phyloP scores from a whole-genome alignment of 2,888 invertebrate species.

The Drosophila fulvimacula region DNA sequence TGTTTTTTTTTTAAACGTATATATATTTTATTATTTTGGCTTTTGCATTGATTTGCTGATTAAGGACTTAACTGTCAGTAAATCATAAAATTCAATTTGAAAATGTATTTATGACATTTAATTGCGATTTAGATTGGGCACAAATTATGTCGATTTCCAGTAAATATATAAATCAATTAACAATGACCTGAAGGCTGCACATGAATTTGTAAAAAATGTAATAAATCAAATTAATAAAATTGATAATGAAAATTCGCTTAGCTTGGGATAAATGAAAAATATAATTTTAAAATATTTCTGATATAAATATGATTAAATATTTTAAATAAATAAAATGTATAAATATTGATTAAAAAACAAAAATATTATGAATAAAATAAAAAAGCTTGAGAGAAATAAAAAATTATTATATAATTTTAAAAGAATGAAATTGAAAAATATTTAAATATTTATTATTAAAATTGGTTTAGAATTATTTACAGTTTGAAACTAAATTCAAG shows the following conservation, averaged over 20 bases:
- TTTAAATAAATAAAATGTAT: no score
- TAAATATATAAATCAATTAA: neutral
- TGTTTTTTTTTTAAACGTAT: neutral
- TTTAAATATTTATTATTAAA: no score
- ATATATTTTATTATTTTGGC: constrained; percentile 11
- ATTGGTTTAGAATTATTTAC: no score
- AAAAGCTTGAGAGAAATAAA: no score
- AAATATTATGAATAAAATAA: no score
- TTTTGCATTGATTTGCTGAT: constrained; percentile 39
- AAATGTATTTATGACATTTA: constrained; percentile 25
- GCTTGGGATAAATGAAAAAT: neutral
- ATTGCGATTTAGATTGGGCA: neutral
- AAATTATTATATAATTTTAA: no score
- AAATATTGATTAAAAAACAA: no score
- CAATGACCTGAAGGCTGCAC: neutral
- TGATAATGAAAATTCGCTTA: no score
- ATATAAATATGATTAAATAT: no score
- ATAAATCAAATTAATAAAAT: neutral
- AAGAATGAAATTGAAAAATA: no score
- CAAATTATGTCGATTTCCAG: neutral
- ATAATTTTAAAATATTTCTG: neutral
- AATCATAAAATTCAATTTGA: constrained; percentile 50
- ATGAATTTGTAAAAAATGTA: neutral
- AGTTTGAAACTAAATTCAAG: no score
- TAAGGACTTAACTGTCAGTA: constrained; percentile 45